Percentiles rank a stretch among this genome's conserved stretches.
Conservation (phyloP, 2,113 vertebrate genomes). For the Epinephelus moara region DNA sequence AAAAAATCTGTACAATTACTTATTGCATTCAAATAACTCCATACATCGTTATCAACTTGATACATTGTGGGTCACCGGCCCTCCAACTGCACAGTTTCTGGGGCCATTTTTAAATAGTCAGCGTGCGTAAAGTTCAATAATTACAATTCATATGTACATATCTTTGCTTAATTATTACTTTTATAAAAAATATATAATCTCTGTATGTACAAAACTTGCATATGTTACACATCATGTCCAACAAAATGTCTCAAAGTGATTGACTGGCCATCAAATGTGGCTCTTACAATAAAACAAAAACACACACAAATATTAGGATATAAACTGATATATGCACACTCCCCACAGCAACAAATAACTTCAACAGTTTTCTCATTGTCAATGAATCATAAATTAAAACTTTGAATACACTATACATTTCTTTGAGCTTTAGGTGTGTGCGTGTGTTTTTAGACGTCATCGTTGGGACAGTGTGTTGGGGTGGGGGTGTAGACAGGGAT, state of each 20-base stretch:
- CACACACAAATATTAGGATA: slow-evolving; percentile 75
- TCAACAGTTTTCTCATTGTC: slow-evolving; percentile 66
- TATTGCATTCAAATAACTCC: slow-evolving; percentile 79
- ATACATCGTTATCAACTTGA: slow-evolving; percentile 77
- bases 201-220: slow-evolving; percentile 86
- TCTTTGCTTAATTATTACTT: slow-evolving; percentile 71
- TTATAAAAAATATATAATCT: slow-evolving; percentile 83
- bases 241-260: slow-evolving; percentile 72
- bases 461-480: slow-evolving; percentile 85
- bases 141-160: slow-evolving; percentile 79
- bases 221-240: slow-evolving; percentile 81
- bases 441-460: slow-evolving; percentile 67
- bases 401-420: slow-evolving; percentile 62
- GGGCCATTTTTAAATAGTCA: slow-evolving; percentile 80
- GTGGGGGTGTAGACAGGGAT: slow-evolving; percentile 91
- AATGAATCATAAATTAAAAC: slow-evolving; percentile 67
- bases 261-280: slow-evolving; percentile 68
- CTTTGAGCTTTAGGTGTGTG: slow-evolving; percentile 28
- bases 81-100: slow-evolving; percentile 56
- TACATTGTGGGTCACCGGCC: slow-evolving; percentile 64
- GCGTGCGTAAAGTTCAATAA: slow-evolving; percentile 81
- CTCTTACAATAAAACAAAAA: slow-evolving; percentile 69
- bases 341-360: slow-evolving; percentile 50
- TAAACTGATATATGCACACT: slow-evolving; percentile 55
- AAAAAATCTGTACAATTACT: slow-evolving; percentile 79